These are phyloP conservation scores for Sylvietta virens DNA, from an alignment of 2,113 vertebrate genomes.

Conservation along the genomic window DNA sequence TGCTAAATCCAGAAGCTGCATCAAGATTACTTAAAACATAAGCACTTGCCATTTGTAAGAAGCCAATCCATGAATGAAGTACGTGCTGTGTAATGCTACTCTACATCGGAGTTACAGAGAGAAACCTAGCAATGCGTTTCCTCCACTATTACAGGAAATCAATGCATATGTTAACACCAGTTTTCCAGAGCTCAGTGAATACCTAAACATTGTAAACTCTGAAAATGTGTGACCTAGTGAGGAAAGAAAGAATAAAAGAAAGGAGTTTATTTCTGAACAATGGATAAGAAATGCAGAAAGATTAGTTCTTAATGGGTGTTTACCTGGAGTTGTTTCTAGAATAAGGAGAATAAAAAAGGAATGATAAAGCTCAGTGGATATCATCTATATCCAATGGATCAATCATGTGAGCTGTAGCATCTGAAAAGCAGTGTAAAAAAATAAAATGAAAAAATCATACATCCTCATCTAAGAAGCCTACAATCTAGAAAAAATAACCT, in stretches of 20 bases:
- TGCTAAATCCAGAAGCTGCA: background rate
- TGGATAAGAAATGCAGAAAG: background rate
- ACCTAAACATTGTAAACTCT: background rate
- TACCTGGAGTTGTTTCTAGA: background rate
- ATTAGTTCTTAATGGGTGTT: background rate
- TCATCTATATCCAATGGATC: background rate
- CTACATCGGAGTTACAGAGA: background rate
- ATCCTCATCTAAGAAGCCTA: background rate
- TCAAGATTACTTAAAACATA: background rate
- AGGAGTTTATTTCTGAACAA: background rate
- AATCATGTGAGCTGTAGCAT: background rate
- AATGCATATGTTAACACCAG: background rate
- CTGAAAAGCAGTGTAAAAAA: background rate
- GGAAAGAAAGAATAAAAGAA: background rate
- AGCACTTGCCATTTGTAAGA: background rate
- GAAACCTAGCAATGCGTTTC: background rate
- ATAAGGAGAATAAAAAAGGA: background rate
- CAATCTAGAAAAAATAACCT: background rate
- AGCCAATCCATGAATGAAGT: background rate
- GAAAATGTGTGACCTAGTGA: background rate
- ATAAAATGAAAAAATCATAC: background rate
- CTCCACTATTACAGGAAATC: background rate
- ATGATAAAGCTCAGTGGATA: background rate
- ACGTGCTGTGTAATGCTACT: background rate
- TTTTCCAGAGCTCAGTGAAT: background rate